Conservation (phyloP, 2,113 vertebrate genomes). For the Mionectes macconnelli region DNA sequence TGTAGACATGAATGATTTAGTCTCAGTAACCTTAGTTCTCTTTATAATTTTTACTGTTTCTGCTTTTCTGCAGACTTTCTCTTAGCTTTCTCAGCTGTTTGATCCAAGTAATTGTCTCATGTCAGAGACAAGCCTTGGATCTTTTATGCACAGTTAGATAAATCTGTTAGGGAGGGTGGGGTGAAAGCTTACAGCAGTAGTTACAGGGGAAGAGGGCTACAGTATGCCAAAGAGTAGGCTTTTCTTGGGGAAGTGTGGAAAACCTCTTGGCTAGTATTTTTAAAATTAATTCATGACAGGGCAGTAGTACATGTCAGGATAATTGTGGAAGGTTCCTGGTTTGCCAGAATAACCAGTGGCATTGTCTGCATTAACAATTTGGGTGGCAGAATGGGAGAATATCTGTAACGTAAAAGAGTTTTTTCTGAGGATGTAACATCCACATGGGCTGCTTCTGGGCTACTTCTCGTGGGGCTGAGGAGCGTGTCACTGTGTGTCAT, state of each 20-base stretch:
- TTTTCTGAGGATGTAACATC: not conserved
- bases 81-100: not conserved
- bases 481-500: fast-evolving
- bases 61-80: not conserved
- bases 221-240: not conserved
- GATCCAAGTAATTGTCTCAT: not conserved
- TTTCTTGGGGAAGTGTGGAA: not conserved
- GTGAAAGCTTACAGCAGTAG: not conserved
- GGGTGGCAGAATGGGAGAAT: not conserved
- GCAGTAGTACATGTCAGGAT: not conserved
- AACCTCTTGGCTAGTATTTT: not conserved
- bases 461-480: not conserved
- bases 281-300: not conserved
- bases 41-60: not conserved
- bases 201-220: not conserved
- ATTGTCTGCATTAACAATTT: not conserved
- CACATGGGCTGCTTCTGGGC: not conserved
- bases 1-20: not conserved
- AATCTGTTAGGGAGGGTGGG: not conserved
- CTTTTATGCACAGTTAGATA: not conserved
- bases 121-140: not conserved
- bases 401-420: not conserved
- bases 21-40: not conserved
- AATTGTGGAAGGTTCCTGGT: not conserved
- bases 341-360: not conserved